Evolutionary conservation across 2,113 vertebrate species (phyloP).

Genomic region (Cairina moschata): DNA sequence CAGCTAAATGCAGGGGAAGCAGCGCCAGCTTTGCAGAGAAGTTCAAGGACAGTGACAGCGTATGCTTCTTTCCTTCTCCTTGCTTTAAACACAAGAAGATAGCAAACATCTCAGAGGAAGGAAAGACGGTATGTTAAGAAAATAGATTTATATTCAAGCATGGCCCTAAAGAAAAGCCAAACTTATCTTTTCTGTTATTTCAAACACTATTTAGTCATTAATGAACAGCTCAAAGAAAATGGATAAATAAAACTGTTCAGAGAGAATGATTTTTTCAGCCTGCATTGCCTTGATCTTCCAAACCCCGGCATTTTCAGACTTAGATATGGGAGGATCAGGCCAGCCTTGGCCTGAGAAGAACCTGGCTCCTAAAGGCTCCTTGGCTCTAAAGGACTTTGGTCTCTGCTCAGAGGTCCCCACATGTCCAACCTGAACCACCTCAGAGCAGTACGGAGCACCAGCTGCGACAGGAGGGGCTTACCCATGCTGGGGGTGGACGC

Average conservation of each 20-base stretch:
- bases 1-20: background rate
- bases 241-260: background rate
- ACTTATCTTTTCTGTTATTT: slow-evolving; percentile 34
- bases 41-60: slow-evolving; percentile 50
- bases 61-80: slow-evolving; percentile 4
- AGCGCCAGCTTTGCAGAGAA: background rate
- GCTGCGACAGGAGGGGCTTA: background rate
- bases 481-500: background rate
- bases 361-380: background rate
- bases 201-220: slow-evolving; percentile 36
- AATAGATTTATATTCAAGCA: slow-evolving; percentile 42
- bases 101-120: slow-evolving; percentile 38
- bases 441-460: background rate
- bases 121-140: slow-evolving; percentile 52
- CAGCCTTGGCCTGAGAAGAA: background rate
- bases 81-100: slow-evolving; percentile 41
- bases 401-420: background rate
- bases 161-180: background rate
- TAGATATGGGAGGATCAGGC: background rate
- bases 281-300: background rate
- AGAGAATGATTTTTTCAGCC: background rate
- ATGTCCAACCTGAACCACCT: background rate
- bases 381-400: background rate
- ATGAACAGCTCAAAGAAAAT: slow-evolving; percentile 18
- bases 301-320: background rate